Percentiles rank a stretch among this genome's conserved stretches.
phyloP scores from a whole-genome alignment of 1,140 invertebrate genomes.

The Chrysoperla carnea region DNA sequence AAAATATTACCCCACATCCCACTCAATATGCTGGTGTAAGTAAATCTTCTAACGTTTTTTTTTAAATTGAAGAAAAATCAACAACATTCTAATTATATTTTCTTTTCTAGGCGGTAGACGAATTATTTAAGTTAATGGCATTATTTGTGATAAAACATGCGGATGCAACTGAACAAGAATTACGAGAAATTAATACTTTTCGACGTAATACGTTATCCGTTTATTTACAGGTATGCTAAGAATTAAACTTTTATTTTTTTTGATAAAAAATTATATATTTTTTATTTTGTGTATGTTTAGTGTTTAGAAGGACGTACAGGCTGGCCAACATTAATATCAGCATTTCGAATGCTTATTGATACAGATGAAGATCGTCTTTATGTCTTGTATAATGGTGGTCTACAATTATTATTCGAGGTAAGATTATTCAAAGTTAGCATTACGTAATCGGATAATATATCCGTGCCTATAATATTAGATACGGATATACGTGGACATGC shows the following conservation, averaged over 20 bases:
- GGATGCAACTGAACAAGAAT: constrained; percentile 60
- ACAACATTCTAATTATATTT: constrained; percentile 4
- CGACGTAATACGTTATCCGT: constrained; percentile 64
- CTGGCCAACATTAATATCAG: constrained; percentile 80
- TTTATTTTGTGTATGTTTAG: constrained; percentile 21
- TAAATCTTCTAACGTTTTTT: constrained; percentile 7
- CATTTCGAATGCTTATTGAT: constrained; percentile 71
- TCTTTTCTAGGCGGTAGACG: constrained; percentile 58
- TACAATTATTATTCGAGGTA: constrained; percentile 74
- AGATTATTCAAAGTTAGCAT: constrained; percentile 12
- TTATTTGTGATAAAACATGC: constrained; percentile 58
- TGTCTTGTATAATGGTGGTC: constrained; percentile 72
- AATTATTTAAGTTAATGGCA: constrained; percentile 77
- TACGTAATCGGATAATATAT: too few relatives aligned
- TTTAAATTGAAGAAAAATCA: constrained; percentile 1
- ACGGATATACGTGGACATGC: too few relatives aligned
- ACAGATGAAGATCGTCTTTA: constrained; percentile 75
- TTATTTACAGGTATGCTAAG: constrained; percentile 42
- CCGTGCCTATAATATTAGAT: too few relatives aligned
- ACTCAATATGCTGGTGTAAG: constrained; percentile 71
- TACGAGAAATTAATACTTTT: constrained; percentile 66
- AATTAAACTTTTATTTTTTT: neutral
- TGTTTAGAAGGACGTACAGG: constrained; percentile 64
- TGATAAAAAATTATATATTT: neutral
- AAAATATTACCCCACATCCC: constrained; percentile 86